Percentiles rank a stretch among this genome's conserved stretches.
Evolutionary conservation across 2,797 vertebrate genomes (phyloP).

Genomic region (Megaceryle alcyon): DNA sequence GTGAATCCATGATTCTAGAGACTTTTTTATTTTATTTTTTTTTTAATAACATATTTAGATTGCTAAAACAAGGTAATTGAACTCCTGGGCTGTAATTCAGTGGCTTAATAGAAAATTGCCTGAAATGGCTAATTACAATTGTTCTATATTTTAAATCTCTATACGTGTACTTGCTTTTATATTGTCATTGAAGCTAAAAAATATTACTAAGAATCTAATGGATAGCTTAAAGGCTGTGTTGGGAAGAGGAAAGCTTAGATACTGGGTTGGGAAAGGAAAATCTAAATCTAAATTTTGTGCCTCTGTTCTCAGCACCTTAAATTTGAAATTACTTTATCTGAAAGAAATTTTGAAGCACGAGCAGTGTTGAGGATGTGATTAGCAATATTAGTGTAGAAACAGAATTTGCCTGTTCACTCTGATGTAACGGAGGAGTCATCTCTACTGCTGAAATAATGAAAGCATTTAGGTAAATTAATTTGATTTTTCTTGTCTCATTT

Average conservation of each 20-base stretch:
- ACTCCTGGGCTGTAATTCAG: not conserved
- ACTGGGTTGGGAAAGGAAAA: not conserved
- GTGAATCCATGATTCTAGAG: not conserved
- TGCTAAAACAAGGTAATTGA: not conserved
- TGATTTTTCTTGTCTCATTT: constrained; percentile 41
- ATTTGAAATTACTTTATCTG: not conserved
- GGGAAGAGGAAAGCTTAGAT: not conserved
- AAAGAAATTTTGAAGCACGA: not conserved
- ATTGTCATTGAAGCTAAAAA: not conserved
- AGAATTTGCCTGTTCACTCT: not conserved
- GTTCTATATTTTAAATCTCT: not conserved
- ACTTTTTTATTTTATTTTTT: too few relatives aligned
- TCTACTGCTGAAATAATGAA: not conserved
- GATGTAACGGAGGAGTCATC: not conserved
- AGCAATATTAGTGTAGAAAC: not conserved
- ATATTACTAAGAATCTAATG: not conserved
- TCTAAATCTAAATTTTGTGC: not conserved
- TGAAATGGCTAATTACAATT: not conserved
- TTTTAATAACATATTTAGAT: not conserved
- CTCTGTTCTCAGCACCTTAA: not conserved
- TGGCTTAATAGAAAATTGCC: not conserved
- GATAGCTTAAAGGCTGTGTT: not conserved
- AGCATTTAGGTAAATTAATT: not conserved
- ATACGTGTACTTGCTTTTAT: not conserved
- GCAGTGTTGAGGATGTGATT: not conserved